These are phyloP conservation scores for Ptilonorhynchus violaceus DNA, from an alignment of 2,113 vertebrate genomes.

Conservation along the genomic window DNA sequence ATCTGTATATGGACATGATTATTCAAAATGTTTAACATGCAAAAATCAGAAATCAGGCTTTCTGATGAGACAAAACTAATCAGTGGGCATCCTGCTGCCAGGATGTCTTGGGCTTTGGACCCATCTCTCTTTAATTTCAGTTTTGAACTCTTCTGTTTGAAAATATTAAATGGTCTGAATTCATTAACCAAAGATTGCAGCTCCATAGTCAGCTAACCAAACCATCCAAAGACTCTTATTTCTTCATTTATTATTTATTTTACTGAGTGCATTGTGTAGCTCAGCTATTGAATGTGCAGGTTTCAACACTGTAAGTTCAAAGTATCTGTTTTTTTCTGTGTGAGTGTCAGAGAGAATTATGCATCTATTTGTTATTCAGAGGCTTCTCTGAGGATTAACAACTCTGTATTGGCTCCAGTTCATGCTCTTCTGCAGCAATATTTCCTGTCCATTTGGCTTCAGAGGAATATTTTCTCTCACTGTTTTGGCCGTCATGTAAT, in stretches of 20 bases:
- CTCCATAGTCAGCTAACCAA: background rate
- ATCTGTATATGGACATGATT: background rate
- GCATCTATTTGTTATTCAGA: background rate
- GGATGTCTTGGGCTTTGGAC: background rate
- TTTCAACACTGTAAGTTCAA: background rate
- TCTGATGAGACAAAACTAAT: background rate
- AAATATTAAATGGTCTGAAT: constrained; percentile 3
- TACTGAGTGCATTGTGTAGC: background rate
- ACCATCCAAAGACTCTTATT: background rate
- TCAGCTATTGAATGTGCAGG: background rate
- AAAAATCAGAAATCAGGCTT: background rate
- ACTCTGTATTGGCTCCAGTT: background rate
- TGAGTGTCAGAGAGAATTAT: background rate
- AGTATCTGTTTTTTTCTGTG: background rate
- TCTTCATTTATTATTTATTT: constrained; percentile 45
- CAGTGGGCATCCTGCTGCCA: background rate
- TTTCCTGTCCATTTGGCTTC: constrained; percentile 11
- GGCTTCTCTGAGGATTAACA: constrained; percentile 22
- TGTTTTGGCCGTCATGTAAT: background rate
- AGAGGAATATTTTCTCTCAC: background rate
- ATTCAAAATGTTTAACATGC: background rate
- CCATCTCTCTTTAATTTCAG: background rate
- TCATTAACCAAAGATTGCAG: background rate
- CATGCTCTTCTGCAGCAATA: background rate
- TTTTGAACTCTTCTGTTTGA: constrained; percentile 21